Base-by-base conservation (phyloP, 2,797 vertebrate genomes). In the Bucorvus abyssinicus region DNA sequence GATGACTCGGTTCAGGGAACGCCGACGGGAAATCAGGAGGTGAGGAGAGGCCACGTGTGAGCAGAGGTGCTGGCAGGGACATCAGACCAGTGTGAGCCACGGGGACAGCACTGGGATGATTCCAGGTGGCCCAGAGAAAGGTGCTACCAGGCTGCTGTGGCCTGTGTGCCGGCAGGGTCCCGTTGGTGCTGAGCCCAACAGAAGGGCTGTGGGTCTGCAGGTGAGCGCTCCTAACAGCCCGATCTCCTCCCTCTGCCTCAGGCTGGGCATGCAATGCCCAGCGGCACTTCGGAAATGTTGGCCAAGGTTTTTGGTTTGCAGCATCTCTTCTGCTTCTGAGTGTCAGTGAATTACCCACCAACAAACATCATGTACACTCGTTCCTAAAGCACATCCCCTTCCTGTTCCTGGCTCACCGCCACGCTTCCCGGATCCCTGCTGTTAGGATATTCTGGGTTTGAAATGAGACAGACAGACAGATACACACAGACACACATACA, bases 91-190 rank as follows among this genome's bases (percentile, higher is more conserved):
- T 3, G 27, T 5, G 42, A 49, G 42, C 14, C 1, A 1, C 2
- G 14, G 16, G 42, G n/a, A 60, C 38, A 52, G 27, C 52, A n/a
- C 8, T 9, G 10, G 34, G 36, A 29, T 4, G 4, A 34, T 55
- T 61, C 44, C 53, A 47, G 38, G 47, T 24, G 69, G 16, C 49
- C 61, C 29, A 49, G 9, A 38, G 47, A 50, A 84, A 57, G 56
- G 21, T 26, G 73, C 60, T 27, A 49, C 42, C 0, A 0, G 16
- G 36, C 21, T 68, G 55, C 74, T 45, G 56, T 45, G 44, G 47
- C 10, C 30, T 1, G 1, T 18, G 59, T 32, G 30, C 30, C 2
- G 2, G 14, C 2, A 0, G 23, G 20, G 27, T 29, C 40, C 57
- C 20, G 29, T 5, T 0, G 1, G 38, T 22, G 67, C 61, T 20